phyloP scores from a whole-genome alignment of 2,113 vertebrate species.

The Brevimyrus niger region DNA sequence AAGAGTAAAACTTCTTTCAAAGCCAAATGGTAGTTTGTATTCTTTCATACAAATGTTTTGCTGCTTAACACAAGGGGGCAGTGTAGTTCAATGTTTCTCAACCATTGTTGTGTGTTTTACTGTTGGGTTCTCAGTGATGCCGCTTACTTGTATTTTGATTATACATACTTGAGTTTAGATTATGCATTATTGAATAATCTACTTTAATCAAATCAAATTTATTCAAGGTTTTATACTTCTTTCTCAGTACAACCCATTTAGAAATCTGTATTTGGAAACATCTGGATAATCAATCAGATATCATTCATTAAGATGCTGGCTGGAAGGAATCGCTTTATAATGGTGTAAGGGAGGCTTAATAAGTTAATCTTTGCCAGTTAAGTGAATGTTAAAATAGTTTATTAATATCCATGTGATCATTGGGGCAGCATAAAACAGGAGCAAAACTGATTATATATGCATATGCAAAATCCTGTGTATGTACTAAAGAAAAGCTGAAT shows the following conservation, averaged over 20 bases:
- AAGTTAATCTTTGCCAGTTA: neutral
- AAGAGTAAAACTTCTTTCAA: neutral
- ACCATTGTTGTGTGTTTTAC: neutral
- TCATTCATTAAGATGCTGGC: neutral
- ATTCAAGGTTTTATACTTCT: neutral
- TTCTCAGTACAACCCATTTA: neutral
- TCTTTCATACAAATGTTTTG: neutral
- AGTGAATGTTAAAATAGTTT: neutral
- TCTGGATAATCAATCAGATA: neutral
- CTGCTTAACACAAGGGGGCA: constrained; percentile 21
- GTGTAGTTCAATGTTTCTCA: neutral
- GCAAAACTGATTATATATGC: neutral
- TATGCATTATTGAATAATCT: neutral
- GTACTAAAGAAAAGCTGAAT: neutral
- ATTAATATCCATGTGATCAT: neutral
- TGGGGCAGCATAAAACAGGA: neutral
- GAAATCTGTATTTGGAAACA: neutral
- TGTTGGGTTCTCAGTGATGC: neutral
- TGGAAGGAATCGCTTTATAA: neutral
- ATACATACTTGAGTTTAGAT: neutral
- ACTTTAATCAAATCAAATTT: neutral
- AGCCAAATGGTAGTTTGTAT: neutral
- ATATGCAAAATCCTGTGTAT: neutral
- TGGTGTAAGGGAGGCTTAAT: neutral
- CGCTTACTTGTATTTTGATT: neutral